Conservation (phyloP, 2,113 vertebrate species). For the Rostratula benghalensis region DNA sequence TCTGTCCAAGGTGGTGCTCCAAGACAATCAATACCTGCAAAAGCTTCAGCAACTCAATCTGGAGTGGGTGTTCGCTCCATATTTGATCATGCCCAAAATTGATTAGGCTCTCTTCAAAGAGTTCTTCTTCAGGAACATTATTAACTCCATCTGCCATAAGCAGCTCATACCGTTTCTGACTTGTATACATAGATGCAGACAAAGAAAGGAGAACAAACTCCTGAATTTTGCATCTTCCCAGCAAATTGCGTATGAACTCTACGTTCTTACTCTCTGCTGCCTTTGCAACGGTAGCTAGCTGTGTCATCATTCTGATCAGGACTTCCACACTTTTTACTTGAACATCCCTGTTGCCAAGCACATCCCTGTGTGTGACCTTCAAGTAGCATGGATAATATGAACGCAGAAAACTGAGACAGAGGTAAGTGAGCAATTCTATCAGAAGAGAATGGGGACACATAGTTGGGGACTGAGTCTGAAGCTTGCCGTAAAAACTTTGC, state of each 20-base stretch:
- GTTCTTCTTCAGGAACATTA: slow-evolving; percentile 56
- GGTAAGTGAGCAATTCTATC: slow-evolving; percentile 88
- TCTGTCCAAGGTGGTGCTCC: slow-evolving; percentile 85
- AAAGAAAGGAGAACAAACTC: slow-evolving; percentile 89
- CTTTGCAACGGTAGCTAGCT: slow-evolving; percentile 79
- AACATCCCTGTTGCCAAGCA: slow-evolving; percentile 91
- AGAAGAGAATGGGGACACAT: slow-evolving; percentile 83
- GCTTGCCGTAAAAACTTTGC: slow-evolving; percentile 88
- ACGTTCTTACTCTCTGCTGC: slow-evolving; percentile 54
- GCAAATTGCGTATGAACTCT: slow-evolving; percentile 79
- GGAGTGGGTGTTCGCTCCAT: slow-evolving; percentile 91
- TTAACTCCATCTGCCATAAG: background rate
- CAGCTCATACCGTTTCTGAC: slow-evolving; percentile 76
- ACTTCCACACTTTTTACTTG: slow-evolving; percentile 95
- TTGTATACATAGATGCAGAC: slow-evolving; percentile 90
- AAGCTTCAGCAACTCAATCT: slow-evolving; percentile 92
- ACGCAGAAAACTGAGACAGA: slow-evolving; percentile 90
- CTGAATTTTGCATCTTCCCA: slow-evolving; percentile 86
- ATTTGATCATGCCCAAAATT: slow-evolving; percentile 84
- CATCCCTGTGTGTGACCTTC: slow-evolving; percentile 79
- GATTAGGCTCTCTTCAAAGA: slow-evolving; percentile 87
- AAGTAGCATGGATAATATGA: slow-evolving; percentile 91
- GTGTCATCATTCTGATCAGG: slow-evolving; percentile 82
- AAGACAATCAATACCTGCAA: slow-evolving; percentile 90
- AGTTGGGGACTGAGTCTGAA: slow-evolving; percentile 77